Evolutionary conservation across 2,797 vertebrate genomes (phyloP).

Genomic region (Pseudotriccus pelzelni): DNA sequence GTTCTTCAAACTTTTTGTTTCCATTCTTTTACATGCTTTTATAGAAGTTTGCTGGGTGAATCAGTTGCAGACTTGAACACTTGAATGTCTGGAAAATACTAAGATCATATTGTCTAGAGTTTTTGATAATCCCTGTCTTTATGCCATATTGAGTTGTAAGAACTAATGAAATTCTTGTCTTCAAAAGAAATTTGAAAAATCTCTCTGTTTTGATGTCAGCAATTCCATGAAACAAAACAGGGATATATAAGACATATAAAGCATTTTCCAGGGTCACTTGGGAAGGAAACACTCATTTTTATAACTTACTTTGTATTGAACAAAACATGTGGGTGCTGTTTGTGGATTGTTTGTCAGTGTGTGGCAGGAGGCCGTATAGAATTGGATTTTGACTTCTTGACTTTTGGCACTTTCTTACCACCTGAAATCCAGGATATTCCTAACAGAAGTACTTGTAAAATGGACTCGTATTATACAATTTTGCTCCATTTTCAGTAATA

Average conservation of each 20-base stretch:
- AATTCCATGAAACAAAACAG: background rate
- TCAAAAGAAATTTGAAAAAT: background rate
- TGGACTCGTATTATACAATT: background rate
- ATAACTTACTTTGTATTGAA: background rate
- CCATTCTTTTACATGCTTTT: background rate
- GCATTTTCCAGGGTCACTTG: background rate
- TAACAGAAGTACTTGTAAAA: background rate
- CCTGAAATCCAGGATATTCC: background rate
- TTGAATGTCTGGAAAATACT: background rate
- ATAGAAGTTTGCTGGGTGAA: background rate
- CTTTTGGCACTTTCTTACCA: background rate
- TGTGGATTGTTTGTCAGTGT: background rate
- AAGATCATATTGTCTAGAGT: fast-evolving
- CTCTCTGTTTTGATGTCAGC: background rate
- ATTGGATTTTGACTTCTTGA: background rate
- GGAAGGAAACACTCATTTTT: background rate
- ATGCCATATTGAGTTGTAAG: background rate
- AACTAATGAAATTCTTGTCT: background rate
- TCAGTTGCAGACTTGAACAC: background rate
- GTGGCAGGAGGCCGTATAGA: background rate
- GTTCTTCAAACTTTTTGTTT: background rate
- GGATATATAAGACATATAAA: background rate
- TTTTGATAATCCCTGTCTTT: background rate
- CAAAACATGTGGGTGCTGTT: background rate
- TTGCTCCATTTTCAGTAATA: background rate